These are phyloP conservation scores for Chlamydotis undulata DNA, from an alignment of 2,113 vertebrate species.

Conservation along the genomic window DNA sequence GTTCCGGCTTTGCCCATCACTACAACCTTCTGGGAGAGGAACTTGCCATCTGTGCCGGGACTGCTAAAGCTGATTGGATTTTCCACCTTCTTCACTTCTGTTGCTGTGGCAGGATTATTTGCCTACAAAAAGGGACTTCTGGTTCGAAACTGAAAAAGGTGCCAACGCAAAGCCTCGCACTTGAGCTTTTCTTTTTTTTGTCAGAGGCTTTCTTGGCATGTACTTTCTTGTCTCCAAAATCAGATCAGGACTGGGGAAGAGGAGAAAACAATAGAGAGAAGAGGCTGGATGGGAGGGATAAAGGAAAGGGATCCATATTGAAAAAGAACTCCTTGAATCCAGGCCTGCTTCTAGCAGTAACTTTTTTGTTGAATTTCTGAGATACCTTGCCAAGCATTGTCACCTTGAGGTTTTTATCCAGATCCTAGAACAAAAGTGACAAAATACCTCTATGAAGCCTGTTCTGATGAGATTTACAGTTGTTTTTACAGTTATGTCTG, in stretches of 20 bases:
- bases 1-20: conserved; percentile 84
- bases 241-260: background rate
- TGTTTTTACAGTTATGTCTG: background rate
- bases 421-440: background rate
- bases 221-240: background rate
- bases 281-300: background rate
- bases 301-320: background rate
- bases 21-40: conserved; percentile 90
- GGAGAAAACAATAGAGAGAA: background rate
- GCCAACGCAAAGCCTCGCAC: background rate
- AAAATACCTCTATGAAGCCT: background rate
- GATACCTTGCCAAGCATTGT: background rate
- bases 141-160: conserved; percentile 55
- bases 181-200: background rate
- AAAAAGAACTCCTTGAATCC: background rate
- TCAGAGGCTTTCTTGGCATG: background rate
- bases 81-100: conserved; percentile 78
- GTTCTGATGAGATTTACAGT: background rate
- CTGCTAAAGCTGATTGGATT: conserved; percentile 84
- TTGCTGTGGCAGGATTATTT: conserved; percentile 74
- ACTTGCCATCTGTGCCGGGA: conserved; percentile 89
- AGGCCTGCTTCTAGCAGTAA: background rate
- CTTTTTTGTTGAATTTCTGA: background rate
- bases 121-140: conserved; percentile 85
- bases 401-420: background rate